Percentiles rank a stretch among this genome's conserved stretches.
Conservation (phyloP, 2,797 vertebrate genomes). For the Danionella dracula region DNA sequence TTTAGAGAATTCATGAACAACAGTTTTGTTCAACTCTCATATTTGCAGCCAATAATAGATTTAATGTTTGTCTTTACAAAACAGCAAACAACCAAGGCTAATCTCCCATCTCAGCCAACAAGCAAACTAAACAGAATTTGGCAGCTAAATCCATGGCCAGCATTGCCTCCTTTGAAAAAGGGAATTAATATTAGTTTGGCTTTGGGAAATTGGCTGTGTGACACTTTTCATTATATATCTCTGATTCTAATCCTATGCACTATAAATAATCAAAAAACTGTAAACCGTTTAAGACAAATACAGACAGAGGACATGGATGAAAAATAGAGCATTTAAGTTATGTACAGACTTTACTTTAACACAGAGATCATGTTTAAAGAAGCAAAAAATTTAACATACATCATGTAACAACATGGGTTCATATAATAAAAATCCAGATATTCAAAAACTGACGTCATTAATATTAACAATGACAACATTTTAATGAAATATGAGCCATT, state of each 20-base stretch:
- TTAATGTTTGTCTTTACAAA: conserved; percentile 33
- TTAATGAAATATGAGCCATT: no score
- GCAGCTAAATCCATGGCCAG: conserved; percentile 27
- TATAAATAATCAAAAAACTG: conserved; percentile 1
- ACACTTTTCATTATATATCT: conserved; percentile 29
- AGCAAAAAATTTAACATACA: no score
- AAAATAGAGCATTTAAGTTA: no score
- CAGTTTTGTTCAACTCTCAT: neutral
- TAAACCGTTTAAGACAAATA: neutral
- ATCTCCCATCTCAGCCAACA: conserved; percentile 34
- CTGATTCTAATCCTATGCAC: conserved; percentile 12
- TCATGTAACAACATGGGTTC: no score
- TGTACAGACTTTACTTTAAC: no score
- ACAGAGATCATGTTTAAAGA: no score
- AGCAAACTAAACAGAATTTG: conserved; percentile 36
- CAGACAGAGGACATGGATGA: neutral
- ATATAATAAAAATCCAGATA: no score
- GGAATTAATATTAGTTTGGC: conserved; percentile 24
- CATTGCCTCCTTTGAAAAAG: conserved; percentile 16
- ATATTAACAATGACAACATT: no score
- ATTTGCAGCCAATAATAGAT: conserved; percentile 18
- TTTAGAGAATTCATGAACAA: no score
- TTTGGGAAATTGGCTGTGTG: conserved; percentile 30
- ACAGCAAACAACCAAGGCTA: conserved; percentile 27
- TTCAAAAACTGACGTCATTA: no score